A percentile compares a stretch with the other conserved stretches of the same genome.
Conservation (phyloP, 2,888 invertebrate species). For the Calameuta pallipes region DNA sequence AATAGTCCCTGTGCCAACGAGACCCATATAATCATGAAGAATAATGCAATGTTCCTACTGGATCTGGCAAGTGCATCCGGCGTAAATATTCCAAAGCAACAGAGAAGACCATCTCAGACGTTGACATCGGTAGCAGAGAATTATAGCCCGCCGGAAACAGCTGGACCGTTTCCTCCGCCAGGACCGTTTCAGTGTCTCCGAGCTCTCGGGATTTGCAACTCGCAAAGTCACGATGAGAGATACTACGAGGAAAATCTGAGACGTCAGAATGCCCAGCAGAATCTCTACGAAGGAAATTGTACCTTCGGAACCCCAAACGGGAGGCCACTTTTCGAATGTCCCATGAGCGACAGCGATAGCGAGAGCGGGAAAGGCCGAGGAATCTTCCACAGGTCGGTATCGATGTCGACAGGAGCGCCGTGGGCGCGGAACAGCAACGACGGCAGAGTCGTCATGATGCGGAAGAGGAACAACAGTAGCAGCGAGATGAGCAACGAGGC, state of each 20-base stretch:
- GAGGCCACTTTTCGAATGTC: slow-evolving; percentile 70
- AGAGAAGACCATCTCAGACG: slow-evolving; percentile 59
- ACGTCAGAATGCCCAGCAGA: slow-evolving; percentile 65
- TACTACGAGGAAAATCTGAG: slow-evolving; percentile 67
- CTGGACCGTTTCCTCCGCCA: slow-evolving; percentile 69
- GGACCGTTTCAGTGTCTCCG: slow-evolving; percentile 74
- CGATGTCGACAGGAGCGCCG: slow-evolving; percentile 81
- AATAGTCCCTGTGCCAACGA: slow-evolving; percentile 64
- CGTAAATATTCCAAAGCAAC: slow-evolving; percentile 63
- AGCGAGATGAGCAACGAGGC: slow-evolving; percentile 75
- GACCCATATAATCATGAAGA: slow-evolving; percentile 82
- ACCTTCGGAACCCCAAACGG: slow-evolving; percentile 52
- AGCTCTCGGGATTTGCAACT: slow-evolving; percentile 65
- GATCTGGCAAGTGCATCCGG: slow-evolving; percentile 86
- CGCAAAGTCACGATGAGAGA: slow-evolving; percentile 54
- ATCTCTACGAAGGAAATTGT: slow-evolving; percentile 49
- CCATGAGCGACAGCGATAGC: slow-evolving; percentile 69
- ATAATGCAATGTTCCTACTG: slow-evolving; percentile 93
- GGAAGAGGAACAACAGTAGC: slow-evolving; percentile 78
- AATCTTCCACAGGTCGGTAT: slow-evolving; percentile 86
- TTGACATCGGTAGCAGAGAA: slow-evolving; percentile 71
- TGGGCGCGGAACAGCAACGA: slow-evolving; percentile 72
- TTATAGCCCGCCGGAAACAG: slow-evolving; percentile 69
- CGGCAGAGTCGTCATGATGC: slow-evolving; percentile 71
- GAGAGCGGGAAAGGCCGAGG: slow-evolving; percentile 69